Base-by-base conservation (phyloP, 2,797 vertebrate genomes). In the Tiaroga cobitis region DNA sequence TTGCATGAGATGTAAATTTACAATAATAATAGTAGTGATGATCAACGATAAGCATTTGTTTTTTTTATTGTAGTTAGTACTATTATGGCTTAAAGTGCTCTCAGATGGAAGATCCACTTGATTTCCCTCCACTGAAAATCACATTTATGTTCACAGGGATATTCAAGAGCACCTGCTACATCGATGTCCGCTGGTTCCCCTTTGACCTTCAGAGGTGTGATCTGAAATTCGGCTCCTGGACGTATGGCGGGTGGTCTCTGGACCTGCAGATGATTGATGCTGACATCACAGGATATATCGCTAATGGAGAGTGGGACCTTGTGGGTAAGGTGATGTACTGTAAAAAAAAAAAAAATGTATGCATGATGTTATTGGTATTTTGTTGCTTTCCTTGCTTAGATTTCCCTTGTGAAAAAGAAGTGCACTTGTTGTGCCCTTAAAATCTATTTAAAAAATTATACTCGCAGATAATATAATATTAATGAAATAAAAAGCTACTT, bases 191-290 rank as follows among this genome's bases (percentile, higher is more conserved):
- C 74, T 98, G 97, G 97, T 98, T 98, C 91, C 97, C 97, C 37
- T 98, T 98, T 29, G 97, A 98, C 37, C 94, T 97, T 69, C 97
- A 98, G 91, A 96, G 96, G 85, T 98, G 97, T 54, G 93, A 97
- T 91, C 89, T 98, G 90, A 98, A 98, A 91, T 98, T 98, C 85
- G 97, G 97, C 69, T 98, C 97, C 7, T 98, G 97, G 97, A 97
- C 97, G 0, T 96, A 98, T 90, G 97, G 97, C 2, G 97, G 97
- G 82, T 97, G 96, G 96, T 92, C 97, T 82, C 94, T 98, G 90
- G 97, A 97, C 91, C 94, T 98, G 82, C 97, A 97, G 91, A 97
- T 97, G 96, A 93, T 97, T 0, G 96, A 97, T 32, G 97, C 97
- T 72, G 97, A 97, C 92, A 94, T 95, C n/a, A 97, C 97, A 77